These are phyloP conservation scores for Bombus waltoni DNA, from an alignment of 1,140 invertebrate species.

Conservation along the genomic window DNA sequence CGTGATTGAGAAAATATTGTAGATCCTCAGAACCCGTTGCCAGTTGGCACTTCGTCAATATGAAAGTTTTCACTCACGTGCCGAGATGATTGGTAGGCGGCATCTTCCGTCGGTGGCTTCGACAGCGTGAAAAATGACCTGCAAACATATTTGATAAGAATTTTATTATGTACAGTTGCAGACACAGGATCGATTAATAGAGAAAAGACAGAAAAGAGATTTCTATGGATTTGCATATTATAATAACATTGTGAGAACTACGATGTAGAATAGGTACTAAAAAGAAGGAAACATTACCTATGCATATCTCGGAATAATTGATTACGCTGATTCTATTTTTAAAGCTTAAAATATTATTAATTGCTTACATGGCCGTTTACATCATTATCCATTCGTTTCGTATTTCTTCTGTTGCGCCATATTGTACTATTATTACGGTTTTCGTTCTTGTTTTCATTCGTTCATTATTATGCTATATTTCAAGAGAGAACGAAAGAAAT, in stretches of 20 bases:
- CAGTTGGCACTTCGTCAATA: conserved; percentile 45
- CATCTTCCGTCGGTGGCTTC: conserved; percentile 65
- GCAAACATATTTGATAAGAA: conserved; percentile 27
- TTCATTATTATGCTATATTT: background rate
- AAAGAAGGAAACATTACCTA: background rate
- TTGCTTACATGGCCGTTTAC: background rate
- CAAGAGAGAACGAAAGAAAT: background rate
- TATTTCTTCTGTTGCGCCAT: background rate
- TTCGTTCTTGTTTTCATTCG: background rate
- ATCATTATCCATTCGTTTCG: background rate
- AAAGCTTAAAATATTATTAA: background rate
- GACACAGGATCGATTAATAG: background rate
- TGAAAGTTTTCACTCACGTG: conserved; percentile 70
- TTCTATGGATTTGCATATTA: background rate
- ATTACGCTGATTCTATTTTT: background rate
- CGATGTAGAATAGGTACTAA: background rate
- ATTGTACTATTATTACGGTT: background rate
- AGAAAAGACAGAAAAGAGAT: background rate
- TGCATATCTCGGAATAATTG: background rate
- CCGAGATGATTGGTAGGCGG: conserved; percentile 64
- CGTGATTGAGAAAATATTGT: conserved; percentile 62
- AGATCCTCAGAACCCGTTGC: conserved; percentile 36
- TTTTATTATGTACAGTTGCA: background rate
- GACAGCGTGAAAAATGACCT: conserved; percentile 47
- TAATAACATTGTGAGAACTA: background rate